Evolutionary conservation across 2,888 invertebrate genomes (phyloP), one percentile per base, ranked within the genome.

Genomic region (Linyphia triangularis): DNA sequence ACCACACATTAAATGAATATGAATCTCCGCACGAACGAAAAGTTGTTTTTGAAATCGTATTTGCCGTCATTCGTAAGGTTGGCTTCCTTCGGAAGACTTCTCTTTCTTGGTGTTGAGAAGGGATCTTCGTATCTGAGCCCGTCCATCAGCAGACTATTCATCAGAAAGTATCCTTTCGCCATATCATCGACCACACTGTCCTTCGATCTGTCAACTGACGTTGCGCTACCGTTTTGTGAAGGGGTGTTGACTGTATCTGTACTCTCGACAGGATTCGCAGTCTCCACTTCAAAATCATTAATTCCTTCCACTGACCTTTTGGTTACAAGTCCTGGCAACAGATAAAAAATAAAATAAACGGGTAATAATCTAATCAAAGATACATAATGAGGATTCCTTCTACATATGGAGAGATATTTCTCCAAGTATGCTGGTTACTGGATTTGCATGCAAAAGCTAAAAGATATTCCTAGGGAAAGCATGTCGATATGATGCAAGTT

Each of bases 201-300:
- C 1, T 43, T 43, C 30, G 30, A 28, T 3, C 28, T 51, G 26
- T 16, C 43, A 16, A 30, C 0, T 19, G 24, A 22, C 2, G 67
- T 16, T n/a, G 61, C 61, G 0, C 61, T 61, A 0, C n/a, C 19
- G 4, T 30, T 63, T 37, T 22, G n/a, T 7, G 16, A 7, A 3
- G 6, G 9, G 9, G 3, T n/a, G 6, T 4, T 16, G 7, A 4
- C 9, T 7, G 16, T n/a, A 28, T 10, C 24, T 2, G 51, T 65
- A n/a, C n/a, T n/a, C n/a, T n/a, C n/a, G n/a, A n/a, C n/a, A n/a
- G n/a, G n/a, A n/a, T n/a, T n/a, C n/a, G n/a, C n/a, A 2, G 78
- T 65, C 7, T 40, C 40, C 2, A 78, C 63, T 13, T 78, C 63
- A 26, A 79, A 51, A 22, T 67, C 67, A 30, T n/a, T 51, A 7